Base-by-base conservation (phyloP, 2,113 vertebrate genomes). In the Triplophysa rosa region DNA sequence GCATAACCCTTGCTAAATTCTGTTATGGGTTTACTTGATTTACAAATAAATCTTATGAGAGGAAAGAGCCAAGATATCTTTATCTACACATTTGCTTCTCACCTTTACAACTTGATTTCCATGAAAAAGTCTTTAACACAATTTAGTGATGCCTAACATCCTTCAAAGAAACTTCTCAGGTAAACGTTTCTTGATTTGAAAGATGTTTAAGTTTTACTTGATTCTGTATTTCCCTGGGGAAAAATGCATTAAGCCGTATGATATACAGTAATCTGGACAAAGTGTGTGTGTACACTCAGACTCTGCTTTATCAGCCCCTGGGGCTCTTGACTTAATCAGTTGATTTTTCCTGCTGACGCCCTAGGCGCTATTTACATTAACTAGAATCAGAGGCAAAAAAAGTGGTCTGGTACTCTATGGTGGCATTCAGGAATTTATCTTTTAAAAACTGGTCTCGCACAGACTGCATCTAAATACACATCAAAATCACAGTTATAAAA, bases 271-370 rank as follows among this genome's bases (percentile, higher is more conserved):
- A 23, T 73, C 37, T 24, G 12, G 54, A 56, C 58, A 14, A 54
- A 70, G 12, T 17, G 33, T 7, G 4, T 24, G 68, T 23, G 58
- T 9, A 16, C n/a, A 42, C 58, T 26, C 42, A 63, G 72, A 65
- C 61, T 49, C 49, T n/a, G 59, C 61, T 76, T 76, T 26, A 62
- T 62, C 14, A 13, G 33, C 29, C 69, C 73, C 45, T 10, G 24
- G 17, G 73, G 61, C 7, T 76, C 62, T 21, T 23, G 16, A 56
- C 26, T 68, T 26, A 84, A 88, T 42, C 49, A 81, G 67, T 84
- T 78, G 86, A 86, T 84, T 87, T 88, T 81, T 88, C 79, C 52
- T 82, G 82, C 78, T 74, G 68, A 80, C 78, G 58, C 87, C 85
- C 75, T 86, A 85, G 78, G 84, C 61, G 17, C 21, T 61, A 74